Percentiles rank a stretch among this genome's conserved stretches.
Evolutionary conservation across 1,140 invertebrate species (phyloP).

Genomic region (Neodiprion lecontei): DNA sequence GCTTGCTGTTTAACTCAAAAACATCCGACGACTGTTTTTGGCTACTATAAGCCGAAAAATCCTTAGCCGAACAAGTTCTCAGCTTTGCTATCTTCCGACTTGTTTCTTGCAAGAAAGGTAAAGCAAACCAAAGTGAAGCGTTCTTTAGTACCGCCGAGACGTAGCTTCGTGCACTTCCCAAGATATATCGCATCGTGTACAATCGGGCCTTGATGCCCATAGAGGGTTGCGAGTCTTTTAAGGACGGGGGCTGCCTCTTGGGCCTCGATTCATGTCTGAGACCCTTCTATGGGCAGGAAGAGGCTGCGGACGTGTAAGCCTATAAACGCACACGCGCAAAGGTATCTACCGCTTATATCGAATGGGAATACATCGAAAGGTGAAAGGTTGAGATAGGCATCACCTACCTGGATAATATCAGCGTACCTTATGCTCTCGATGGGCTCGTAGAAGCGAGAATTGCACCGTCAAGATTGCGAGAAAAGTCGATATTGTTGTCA

Average conservation of each 20-base stretch:
- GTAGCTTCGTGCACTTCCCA: background rate
- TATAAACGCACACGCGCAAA: background rate
- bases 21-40: too few relatives aligned
- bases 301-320: background rate
- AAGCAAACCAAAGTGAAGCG: background rate
- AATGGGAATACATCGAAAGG: background rate
- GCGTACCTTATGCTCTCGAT: slow-evolving; percentile 59
- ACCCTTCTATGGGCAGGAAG: slow-evolving; percentile 1
- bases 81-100: background rate
- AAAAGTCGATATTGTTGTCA: slow-evolving; percentile 33
- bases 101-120: background rate
- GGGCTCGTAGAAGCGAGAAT: slow-evolving; percentile 42
- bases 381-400: slow-evolving; percentile 7
- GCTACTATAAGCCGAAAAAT: too few relatives aligned
- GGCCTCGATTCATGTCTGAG: background rate
- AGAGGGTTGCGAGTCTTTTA: slow-evolving; percentile 3
- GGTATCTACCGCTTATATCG: background rate
- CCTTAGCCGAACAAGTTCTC: background rate
- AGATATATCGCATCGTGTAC: background rate
- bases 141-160: background rate
- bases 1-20: too few relatives aligned
- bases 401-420: background rate
- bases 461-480: slow-evolving; percentile 39
- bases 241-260: background rate
- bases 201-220: slow-evolving; percentile 3